A percentile compares a stretch with the other conserved stretches of the same genome.
phyloP scores from a whole-genome alignment of 2,797 vertebrate species.

The Cuniculus paca region DNA sequence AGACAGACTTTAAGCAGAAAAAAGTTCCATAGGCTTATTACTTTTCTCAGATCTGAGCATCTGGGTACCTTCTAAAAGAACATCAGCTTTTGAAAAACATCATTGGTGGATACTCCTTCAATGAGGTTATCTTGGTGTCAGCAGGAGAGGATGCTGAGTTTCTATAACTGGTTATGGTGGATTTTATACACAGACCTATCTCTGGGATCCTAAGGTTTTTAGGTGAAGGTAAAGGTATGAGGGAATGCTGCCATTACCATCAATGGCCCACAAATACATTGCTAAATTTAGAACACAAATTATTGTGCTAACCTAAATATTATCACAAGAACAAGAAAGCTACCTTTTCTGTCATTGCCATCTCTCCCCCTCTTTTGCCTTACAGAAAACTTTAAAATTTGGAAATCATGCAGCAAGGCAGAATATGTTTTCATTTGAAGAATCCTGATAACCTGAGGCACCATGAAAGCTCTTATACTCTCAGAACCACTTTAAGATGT shows the following conservation, averaged over 20 bases:
- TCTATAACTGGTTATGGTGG: background rate
- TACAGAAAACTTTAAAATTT: constrained; percentile 4
- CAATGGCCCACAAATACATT: background rate
- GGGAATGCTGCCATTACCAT: background rate
- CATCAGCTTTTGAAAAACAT: background rate
- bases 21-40: background rate
- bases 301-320: background rate
- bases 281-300: background rate
- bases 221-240: background rate
- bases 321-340: background rate
- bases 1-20: constrained; percentile 9
- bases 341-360: background rate
- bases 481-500: background rate
- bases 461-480: background rate
- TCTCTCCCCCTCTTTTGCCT: background rate
- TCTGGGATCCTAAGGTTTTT: background rate
- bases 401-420: background rate
- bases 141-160: background rate
- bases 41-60: background rate
- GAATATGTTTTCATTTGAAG: constrained; percentile 29
- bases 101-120: background rate
- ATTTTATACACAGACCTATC: background rate
- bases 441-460: background rate
- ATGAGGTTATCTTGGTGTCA: background rate
- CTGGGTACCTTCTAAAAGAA: background rate